phyloP scores from a whole-genome alignment of 1,140 invertebrate species.

The Olivierus martensii region DNA sequence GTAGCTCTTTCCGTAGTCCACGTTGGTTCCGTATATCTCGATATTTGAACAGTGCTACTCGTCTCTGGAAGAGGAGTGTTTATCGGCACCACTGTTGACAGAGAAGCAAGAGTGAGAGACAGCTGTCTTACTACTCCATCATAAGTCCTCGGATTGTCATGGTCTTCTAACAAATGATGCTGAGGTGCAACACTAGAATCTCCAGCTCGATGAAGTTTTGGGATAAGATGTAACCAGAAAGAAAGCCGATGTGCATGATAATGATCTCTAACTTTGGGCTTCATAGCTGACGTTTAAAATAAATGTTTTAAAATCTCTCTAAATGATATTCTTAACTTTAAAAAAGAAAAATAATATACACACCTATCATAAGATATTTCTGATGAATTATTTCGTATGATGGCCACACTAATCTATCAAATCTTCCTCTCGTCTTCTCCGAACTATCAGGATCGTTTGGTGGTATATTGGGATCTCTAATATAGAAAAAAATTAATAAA shows the following conservation, averaged over 20 bases:
- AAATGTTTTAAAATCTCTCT: neutral
- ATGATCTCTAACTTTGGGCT: constrained; percentile 58
- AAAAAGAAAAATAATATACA: constrained; percentile 22
- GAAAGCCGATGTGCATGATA: constrained; percentile 81
- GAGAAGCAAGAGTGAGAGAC: neutral
- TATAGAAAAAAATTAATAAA: constrained; percentile 24
- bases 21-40: too few species aligned
- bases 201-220: constrained; percentile 51
- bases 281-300: constrained; percentile 24
- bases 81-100: too few species aligned
- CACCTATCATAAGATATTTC: constrained; percentile 67
- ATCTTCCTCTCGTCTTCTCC: constrained; percentile 8
- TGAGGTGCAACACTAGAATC: constrained; percentile 53
- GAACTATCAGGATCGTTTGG: constrained; percentile 8
- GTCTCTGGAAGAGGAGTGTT: too few species aligned
- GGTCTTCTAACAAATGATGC: constrained; percentile 66
- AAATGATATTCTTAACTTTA: neutral
- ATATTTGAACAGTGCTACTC: too few species aligned
- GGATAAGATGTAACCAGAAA: constrained; percentile 77
- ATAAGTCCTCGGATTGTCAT: constrained; percentile 28
- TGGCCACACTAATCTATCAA: constrained; percentile 49
- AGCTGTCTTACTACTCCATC: constrained; percentile 32
- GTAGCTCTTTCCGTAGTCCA: too few species aligned
- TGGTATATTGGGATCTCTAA: constrained; percentile 14
- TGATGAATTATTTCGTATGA: constrained; percentile 79